These are phyloP conservation scores for Hydropsyche betteni DNA, from an alignment of 2,888 invertebrate species.

Conservation along the genomic window DNA sequence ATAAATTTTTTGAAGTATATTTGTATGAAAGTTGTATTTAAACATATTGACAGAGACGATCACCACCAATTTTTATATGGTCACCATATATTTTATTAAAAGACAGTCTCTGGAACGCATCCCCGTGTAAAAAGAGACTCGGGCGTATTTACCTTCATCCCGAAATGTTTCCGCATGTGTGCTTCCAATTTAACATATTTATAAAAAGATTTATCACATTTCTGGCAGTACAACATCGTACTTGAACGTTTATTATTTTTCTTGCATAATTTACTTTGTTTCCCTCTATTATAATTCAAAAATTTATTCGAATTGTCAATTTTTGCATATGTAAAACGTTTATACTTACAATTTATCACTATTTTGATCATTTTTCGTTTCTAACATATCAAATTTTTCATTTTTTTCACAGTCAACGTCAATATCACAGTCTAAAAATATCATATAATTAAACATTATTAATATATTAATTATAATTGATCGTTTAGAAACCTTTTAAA, in stretches of 20 bases:
- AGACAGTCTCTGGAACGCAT: too few species aligned
- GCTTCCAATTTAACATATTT: conserved; percentile 51
- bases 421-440: conserved; percentile 4
- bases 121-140: too few species aligned
- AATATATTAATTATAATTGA: not conserved
- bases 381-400: not conserved
- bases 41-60: too few species aligned
- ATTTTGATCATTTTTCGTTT: not conserved
- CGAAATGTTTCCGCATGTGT: conserved; percentile 51
- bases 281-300: conserved; percentile 29
- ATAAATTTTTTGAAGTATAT: too few species aligned
- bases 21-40: too few species aligned
- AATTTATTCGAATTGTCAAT: not conserved
- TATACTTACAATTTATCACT: not conserved
- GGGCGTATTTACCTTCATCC: conserved; percentile 44
- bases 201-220: conserved; percentile 51
- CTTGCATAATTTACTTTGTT: conserved; percentile 40
- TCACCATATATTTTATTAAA: too few species aligned
- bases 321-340: not conserved
- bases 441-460: not conserved
- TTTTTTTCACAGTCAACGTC: not conserved
- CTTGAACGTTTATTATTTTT: conserved; percentile 42
- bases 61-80: too few species aligned
- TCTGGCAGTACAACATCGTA: conserved; percentile 48
- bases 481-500: conserved; percentile 18